These are phyloP conservation scores for Allobates femoralis DNA, from an alignment of 2,797 vertebrate genomes.

Conservation along the genomic window DNA sequence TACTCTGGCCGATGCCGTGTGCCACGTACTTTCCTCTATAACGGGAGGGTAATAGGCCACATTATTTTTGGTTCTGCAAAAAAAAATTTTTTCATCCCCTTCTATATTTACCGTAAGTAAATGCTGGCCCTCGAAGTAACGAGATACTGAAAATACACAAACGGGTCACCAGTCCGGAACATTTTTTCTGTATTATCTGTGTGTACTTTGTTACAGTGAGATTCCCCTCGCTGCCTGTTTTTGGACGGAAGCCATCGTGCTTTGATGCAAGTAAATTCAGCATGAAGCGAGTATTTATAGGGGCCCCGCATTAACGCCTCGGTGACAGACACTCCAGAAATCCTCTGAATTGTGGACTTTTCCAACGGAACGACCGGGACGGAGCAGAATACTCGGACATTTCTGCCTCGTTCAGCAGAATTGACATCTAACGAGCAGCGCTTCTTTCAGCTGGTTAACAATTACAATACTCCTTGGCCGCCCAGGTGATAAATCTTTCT, in stretches of 20 bases:
- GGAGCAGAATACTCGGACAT: neutral
- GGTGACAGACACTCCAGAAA: slow-evolving; percentile 2
- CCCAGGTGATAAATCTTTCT: slow-evolving; percentile 48
- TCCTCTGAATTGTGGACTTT: neutral
- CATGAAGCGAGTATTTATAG: slow-evolving; percentile 38
- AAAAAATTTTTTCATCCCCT: neutral
- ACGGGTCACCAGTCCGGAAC: neutral
- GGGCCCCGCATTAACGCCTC: slow-evolving; percentile 34
- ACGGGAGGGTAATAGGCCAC: no score
- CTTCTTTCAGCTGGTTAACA: slow-evolving; percentile 2
- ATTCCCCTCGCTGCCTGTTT: slow-evolving; percentile 11
- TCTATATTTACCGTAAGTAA: neutral
- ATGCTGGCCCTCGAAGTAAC: slow-evolving; percentile 6
- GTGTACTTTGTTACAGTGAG: slow-evolving; percentile 37
- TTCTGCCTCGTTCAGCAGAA: slow-evolving; percentile 46
- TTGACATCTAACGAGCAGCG: slow-evolving; percentile 32
- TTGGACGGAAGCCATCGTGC: slow-evolving; percentile 30
- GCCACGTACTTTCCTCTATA: no score
- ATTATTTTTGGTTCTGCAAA: neutral
- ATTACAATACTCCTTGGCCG: slow-evolving; percentile 25
- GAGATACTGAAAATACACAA: slow-evolving; percentile 18
- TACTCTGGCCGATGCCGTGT: no score
- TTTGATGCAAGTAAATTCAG: slow-evolving; percentile 35
- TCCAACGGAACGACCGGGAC: neutral
- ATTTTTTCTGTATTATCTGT: neutral